phyloP scores from a whole-genome alignment of 2,888 invertebrate genomes.

The Diaperis boleti region DNA sequence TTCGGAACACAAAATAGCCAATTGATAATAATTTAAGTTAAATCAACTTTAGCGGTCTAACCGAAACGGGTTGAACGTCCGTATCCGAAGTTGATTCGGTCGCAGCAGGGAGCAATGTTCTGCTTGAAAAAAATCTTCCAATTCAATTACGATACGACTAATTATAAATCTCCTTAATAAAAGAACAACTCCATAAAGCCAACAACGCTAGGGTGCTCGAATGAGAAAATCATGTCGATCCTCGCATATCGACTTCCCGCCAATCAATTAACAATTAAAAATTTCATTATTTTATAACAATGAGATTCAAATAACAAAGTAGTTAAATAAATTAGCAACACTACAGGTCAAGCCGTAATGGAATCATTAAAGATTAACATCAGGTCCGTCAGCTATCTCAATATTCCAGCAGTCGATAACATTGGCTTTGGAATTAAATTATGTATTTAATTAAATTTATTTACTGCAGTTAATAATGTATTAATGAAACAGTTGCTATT shows the following conservation, averaged over 20 bases:
- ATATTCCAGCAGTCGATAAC: constrained; percentile 49
- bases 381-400: constrained; percentile 53
- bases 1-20: too few species aligned
- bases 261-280: constrained; percentile 56
- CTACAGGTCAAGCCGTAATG: constrained; percentile 60
- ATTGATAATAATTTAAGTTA: not conserved
- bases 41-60: too few species aligned
- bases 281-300: constrained; percentile 56
- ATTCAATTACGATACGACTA: constrained; percentile 51
- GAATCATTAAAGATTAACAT: constrained; percentile 62
- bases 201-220: not conserved
- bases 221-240: constrained; percentile 24
- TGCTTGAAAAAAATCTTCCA: constrained; percentile 48
- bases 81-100: not conserved
- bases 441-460: constrained; percentile 59
- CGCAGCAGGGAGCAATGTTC: constrained; percentile 3
- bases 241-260: constrained; percentile 46
- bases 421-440: constrained; percentile 51
- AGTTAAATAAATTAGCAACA: constrained; percentile 61
- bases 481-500: constrained; percentile 58
- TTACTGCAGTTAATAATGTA: constrained; percentile 56
- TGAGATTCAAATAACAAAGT: constrained; percentile 57
- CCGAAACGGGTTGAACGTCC: constrained; percentile 20
- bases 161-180: constrained; percentile 46
- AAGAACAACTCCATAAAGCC: constrained; percentile 36